A percentile compares a stretch with the other conserved stretches of the same genome.
These are phyloP conservation scores for Enteromius viviparus DNA, from an alignment of 2,797 vertebrate genomes.

Conservation along the genomic window DNA sequence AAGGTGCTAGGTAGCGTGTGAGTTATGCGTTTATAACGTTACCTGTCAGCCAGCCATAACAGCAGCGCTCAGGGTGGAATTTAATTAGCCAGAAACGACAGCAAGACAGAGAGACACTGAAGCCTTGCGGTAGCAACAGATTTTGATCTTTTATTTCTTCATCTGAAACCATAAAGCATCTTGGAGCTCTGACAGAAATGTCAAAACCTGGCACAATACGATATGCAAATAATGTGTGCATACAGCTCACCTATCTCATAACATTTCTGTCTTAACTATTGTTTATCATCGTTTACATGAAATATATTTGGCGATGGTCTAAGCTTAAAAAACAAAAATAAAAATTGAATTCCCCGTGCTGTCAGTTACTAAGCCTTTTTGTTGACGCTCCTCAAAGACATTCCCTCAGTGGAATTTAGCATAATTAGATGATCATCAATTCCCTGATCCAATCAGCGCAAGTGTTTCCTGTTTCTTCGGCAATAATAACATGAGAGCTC, in stretches of 20 bases:
- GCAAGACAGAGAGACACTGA: conserved; percentile 68
- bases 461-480: conserved; percentile 75
- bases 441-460: conserved; percentile 77
- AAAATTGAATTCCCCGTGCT: background rate
- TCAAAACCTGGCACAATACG: conserved; percentile 57
- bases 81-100: conserved; percentile 78
- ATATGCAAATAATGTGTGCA: conserved; percentile 69
- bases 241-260: conserved; percentile 66
- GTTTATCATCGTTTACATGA: conserved; percentile 24
- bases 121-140: conserved; percentile 70
- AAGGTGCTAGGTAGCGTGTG: conserved; percentile 54
- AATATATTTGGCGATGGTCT: conserved; percentile 2
- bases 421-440: conserved; percentile 79
- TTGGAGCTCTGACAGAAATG: conserved; percentile 27
- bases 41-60: conserved; percentile 76
- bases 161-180: conserved; percentile 47
- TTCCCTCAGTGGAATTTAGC: conserved; percentile 77
- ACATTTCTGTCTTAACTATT: conserved; percentile 16
- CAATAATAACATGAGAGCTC: conserved; percentile 71
- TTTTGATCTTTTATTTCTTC: conserved; percentile 61
- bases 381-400: conserved; percentile 64
- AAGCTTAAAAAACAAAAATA: background rate
- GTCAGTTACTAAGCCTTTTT: conserved; percentile 47
- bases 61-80: conserved; percentile 67
- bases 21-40: conserved; percentile 75